These are phyloP conservation scores for Schizopygopsis pylzovi DNA, from an alignment of 2,797 vertebrate genomes.

Conservation along the genomic window DNA sequence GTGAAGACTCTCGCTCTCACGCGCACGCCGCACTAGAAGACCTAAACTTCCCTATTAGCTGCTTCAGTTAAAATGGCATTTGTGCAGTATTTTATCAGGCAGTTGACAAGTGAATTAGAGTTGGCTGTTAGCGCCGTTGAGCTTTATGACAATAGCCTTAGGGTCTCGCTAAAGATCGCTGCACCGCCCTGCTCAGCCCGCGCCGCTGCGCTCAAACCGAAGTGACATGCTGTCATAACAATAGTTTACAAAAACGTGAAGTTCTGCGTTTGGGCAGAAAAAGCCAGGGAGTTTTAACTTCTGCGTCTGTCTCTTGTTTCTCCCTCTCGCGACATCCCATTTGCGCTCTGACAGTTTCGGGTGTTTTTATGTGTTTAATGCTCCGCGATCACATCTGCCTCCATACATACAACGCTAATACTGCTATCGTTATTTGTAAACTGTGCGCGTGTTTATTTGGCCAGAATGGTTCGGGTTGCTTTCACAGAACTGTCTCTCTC, in stretches of 20 bases:
- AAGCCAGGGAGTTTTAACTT: conserved; percentile 59
- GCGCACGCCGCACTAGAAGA: conserved; percentile 56
- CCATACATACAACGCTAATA: conserved; percentile 31
- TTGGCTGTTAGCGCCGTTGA: conserved; percentile 85
- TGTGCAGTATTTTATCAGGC: conserved; percentile 82
- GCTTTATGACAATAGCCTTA: conserved; percentile 99
- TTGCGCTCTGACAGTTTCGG: conserved; percentile 79
- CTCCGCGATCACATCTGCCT: conserved; percentile 25
- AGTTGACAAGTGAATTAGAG: conserved; percentile 89
- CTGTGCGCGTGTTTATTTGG: conserved; percentile 18
- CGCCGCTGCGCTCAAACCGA: conserved; percentile 84
- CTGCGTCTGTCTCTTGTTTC: conserved; percentile 54
- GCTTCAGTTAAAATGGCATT: conserved; percentile 87
- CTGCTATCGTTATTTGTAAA: conserved; percentile 31
- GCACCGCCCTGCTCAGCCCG: conserved; percentile 79
- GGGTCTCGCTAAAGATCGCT: conserved; percentile 97
- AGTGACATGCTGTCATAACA: conserved; percentile 98
- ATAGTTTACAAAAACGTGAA: conserved; percentile 87
- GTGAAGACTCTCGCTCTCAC: conserved; percentile 38
- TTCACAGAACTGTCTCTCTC: conserved; percentile 38
- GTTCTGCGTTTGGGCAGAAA: conserved; percentile 82
- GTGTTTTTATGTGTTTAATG: conserved; percentile 72
- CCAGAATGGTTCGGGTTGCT: conserved; percentile 11
- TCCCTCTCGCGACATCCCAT: conserved; percentile 56
- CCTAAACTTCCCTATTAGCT: conserved; percentile 81